phyloP scores from a whole-genome alignment of 2,888 invertebrate genomes.

The Erynnis tages region DNA sequence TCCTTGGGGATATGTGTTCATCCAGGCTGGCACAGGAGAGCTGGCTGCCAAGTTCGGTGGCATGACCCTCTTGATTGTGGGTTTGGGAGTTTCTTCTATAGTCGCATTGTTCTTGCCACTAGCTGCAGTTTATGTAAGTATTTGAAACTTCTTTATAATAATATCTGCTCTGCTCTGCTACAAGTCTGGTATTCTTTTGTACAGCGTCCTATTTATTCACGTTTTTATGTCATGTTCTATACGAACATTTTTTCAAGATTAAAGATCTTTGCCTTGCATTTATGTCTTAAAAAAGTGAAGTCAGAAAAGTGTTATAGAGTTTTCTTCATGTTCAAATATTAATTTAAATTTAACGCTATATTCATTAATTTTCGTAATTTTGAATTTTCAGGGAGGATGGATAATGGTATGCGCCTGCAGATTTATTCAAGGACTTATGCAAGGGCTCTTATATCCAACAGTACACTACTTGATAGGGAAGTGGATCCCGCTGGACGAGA shows the following conservation, averaged over 20 bases:
- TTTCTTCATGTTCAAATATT: too few species aligned
- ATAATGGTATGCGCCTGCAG: slow-evolving; percentile 84
- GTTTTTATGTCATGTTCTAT: too few species aligned
- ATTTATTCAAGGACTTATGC: slow-evolving; percentile 87
- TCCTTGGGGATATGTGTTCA: slow-evolving; percentile 85
- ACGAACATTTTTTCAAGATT: too few species aligned
- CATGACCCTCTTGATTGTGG: slow-evolving; percentile 77
- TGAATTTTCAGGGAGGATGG: slow-evolving; percentile 77
- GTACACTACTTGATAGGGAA: slow-evolving; percentile 86
- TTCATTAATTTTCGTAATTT: too few species aligned
- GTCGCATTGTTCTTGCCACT: slow-evolving; percentile 52
- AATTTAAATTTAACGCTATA: too few species aligned
- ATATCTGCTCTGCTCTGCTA: too few species aligned
- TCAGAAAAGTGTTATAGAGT: too few species aligned
- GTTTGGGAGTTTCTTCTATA: slow-evolving; percentile 61
- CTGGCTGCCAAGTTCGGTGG: slow-evolving; percentile 87
- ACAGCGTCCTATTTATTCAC: too few species aligned
- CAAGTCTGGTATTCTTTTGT: too few species aligned
- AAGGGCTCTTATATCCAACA: slow-evolving; percentile 86
- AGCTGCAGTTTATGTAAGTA: slow-evolving; percentile 55
- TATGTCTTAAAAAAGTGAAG: too few species aligned
- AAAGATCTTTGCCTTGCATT: too few species aligned
- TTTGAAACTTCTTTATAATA: too few species aligned
- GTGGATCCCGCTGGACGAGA: slow-evolving; percentile 84
- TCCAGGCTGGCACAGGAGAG: slow-evolving; percentile 86